These are phyloP conservation scores for Drosophila funebris DNA, from an alignment of 1,140 invertebrate genomes.

Conservation along the genomic window DNA sequence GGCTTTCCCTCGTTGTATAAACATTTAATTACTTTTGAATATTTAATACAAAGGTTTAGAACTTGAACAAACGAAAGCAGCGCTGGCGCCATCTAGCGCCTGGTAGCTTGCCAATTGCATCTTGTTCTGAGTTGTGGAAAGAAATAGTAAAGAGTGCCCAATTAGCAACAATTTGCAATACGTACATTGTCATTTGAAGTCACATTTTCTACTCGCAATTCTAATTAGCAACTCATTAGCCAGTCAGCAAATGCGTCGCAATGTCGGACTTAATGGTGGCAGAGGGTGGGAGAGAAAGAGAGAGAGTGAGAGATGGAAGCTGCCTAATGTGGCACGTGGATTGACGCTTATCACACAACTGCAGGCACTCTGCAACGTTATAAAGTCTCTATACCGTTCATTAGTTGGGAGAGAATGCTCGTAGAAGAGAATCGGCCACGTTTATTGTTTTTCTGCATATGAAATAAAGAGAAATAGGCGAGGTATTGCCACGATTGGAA, in stretches of 20 bases:
- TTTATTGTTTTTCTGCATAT: conserved; percentile 53
- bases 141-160: neutral
- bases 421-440: conserved; percentile 7
- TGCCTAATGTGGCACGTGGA: conserved; percentile 36
- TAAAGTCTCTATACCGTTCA: neutral
- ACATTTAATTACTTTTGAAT: no score
- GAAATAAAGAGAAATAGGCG: conserved; percentile 53
- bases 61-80: neutral
- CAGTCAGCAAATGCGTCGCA: conserved; percentile 58
- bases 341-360: conserved; percentile 68
- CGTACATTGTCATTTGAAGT: conserved; percentile 61
- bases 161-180: conserved; percentile 21
- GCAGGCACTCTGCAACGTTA: conserved; percentile 44
- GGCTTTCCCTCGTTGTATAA: no score
- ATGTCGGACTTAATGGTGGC: conserved; percentile 25
- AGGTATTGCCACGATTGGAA: no score
- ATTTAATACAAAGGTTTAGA: no score
- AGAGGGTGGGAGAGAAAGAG: neutral
- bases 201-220: conserved; percentile 57
- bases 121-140: neutral
- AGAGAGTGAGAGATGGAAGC: neutral
- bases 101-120: neutral
- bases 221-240: conserved; percentile 78
- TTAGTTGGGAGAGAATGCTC: neutral
- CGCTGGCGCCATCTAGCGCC: neutral